Evolutionary conservation across 2,113 vertebrate genomes (phyloP).

Genomic region (Bucco capensis): DNA sequence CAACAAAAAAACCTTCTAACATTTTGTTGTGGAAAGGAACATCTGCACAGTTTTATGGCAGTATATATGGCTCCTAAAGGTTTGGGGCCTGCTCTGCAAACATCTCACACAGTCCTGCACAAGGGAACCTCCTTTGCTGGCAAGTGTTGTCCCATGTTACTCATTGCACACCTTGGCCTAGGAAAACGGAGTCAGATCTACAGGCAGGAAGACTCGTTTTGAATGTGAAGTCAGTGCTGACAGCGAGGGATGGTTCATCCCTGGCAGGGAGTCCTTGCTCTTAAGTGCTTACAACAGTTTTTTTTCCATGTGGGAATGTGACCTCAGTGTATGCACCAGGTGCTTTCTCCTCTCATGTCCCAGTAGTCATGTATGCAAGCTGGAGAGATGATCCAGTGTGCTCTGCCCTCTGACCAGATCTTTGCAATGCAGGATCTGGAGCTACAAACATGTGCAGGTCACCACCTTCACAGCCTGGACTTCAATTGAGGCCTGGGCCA

Average conservation of each 20-base stretch:
- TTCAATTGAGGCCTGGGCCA: neutral
- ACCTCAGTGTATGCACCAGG: neutral
- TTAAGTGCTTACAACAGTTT: neutral
- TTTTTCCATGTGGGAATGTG: neutral
- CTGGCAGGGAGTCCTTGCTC: neutral
- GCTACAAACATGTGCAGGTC: neutral
- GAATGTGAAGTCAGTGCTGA: neutral
- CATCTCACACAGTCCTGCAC: neutral
- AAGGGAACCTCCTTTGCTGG: neutral
- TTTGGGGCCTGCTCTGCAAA: neutral
- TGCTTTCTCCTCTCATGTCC: neutral
- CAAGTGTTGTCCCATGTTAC: neutral
- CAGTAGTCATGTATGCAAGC: neutral
- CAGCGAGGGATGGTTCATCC: neutral
- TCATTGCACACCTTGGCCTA: neutral
- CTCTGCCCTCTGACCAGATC: neutral
- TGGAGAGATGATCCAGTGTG: neutral
- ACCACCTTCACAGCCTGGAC: neutral
- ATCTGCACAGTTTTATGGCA: neutral
- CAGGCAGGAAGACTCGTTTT: neutral
- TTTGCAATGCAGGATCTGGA: neutral
- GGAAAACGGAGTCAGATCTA: neutral
- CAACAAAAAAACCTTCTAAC: conserved; percentile 18
- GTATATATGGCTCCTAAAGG: neutral
- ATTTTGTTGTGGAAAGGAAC: conserved; percentile 8